Evolutionary conservation across 2,888 invertebrate genomes (phyloP).

Genomic region (Drosophila testacea): DNA sequence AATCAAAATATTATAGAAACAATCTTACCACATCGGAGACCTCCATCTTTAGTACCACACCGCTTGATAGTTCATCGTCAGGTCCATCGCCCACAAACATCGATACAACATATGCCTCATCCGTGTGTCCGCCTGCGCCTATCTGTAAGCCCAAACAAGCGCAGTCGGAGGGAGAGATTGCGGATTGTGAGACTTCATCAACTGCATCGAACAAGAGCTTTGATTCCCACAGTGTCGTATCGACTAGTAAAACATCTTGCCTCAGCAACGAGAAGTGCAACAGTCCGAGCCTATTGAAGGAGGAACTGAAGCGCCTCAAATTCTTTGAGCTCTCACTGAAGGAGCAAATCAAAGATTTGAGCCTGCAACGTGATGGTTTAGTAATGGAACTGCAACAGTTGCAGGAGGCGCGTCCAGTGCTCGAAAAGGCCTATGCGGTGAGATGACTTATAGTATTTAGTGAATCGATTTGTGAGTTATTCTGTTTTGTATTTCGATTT

Average conservation of each 20-base stretch:
- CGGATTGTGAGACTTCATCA: slow-evolving; percentile 83
- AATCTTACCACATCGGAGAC: slow-evolving; percentile 84
- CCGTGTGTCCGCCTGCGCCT: slow-evolving; percentile 63
- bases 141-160: slow-evolving; percentile 79
- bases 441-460: slow-evolving; percentile 31
- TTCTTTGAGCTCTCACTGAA: slow-evolving; percentile 84
- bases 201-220: slow-evolving; percentile 84
- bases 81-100: slow-evolving; percentile 59
- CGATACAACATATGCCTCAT: slow-evolving; percentile 46
- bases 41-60: slow-evolving; percentile 84
- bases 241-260: slow-evolving; percentile 80
- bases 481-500: background rate
- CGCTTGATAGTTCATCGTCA: slow-evolving; percentile 58
- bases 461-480: background rate
- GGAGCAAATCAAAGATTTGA: slow-evolving; percentile 84
- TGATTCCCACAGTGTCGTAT: slow-evolving; percentile 83
- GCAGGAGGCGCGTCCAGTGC: slow-evolving; percentile 85
- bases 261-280: slow-evolving; percentile 68
- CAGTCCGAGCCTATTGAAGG: slow-evolving; percentile 82
- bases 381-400: slow-evolving; percentile 85
- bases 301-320: slow-evolving; percentile 84
- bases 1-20: slow-evolving; percentile 54
- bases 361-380: slow-evolving; percentile 84
- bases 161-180: slow-evolving; percentile 71
- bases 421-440: slow-evolving; percentile 85